Percentiles rank a stretch among this genome's conserved stretches.
Conservation (phyloP, 2,888 invertebrate species). For the Phrixothrix hirtus region DNA sequence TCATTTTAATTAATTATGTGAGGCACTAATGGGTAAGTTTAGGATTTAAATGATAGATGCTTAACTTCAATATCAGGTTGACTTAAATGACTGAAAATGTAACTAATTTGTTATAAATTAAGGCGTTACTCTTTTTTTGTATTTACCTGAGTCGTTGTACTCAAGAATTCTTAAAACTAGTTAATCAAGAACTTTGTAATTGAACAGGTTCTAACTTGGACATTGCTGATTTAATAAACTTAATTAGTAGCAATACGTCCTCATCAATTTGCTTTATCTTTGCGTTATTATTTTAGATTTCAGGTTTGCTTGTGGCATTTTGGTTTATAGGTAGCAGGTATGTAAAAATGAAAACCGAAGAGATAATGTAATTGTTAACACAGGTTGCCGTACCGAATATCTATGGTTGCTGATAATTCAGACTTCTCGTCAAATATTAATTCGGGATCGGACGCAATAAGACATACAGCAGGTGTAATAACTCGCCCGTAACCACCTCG, state of each 20-base stretch:
- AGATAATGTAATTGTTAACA: constrained; percentile 2
- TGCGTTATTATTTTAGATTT: neutral
- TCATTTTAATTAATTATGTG: too few species aligned
- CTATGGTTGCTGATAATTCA: constrained; percentile 12
- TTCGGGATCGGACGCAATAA: constrained; percentile 41
- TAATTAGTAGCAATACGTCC: constrained; percentile 19
- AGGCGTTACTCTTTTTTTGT: neutral
- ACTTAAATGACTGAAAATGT: too few species aligned
- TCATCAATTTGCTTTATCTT: constrained; percentile 16
- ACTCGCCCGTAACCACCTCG: constrained; percentile 53
- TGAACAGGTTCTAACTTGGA: constrained; percentile 14
- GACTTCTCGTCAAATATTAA: constrained; percentile 30
- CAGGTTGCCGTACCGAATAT: constrained; percentile 2
- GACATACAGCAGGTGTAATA: constrained; percentile 49
- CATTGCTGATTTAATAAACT: constrained; percentile 17
- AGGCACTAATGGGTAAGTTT: too few species aligned
- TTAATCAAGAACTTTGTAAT: constrained; percentile 5
- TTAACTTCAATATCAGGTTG: neutral
- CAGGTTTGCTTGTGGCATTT: constrained; percentile 3
- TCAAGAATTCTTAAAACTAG: too few species aligned
- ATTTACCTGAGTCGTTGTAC: too few species aligned
- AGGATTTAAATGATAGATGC: neutral
- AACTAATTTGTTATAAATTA: too few species aligned
- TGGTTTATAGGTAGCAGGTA: too few species aligned
- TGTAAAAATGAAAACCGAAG: too few species aligned